Conservation (phyloP, 2,113 vertebrate genomes). For the Zosterops hypoxanthus region DNA sequence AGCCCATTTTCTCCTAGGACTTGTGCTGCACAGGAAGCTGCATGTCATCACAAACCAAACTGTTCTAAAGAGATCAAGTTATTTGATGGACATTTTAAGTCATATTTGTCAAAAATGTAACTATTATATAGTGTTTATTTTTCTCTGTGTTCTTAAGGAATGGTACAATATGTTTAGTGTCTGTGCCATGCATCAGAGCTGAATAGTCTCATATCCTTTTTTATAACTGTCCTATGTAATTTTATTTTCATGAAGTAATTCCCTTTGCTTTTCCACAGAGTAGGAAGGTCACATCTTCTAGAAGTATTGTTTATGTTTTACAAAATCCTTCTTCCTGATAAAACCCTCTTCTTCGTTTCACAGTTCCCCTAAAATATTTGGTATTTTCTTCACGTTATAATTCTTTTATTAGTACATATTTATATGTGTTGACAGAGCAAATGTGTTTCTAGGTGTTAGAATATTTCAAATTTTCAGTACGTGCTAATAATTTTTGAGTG, state of each 20-base stretch:
- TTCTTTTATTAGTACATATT: not conserved
- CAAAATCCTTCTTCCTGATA: not conserved
- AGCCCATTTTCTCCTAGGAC: not conserved
- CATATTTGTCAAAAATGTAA: not conserved
- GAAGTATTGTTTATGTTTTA: not conserved
- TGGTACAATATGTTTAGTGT: not conserved
- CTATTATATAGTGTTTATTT: not conserved
- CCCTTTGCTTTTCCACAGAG: not conserved
- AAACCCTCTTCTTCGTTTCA: not conserved
- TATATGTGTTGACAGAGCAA: not conserved
- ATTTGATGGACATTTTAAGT: not conserved
- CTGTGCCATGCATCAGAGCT: not conserved
- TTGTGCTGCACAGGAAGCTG: not conserved
- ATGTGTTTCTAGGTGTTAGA: not conserved
- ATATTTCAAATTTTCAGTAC: not conserved
- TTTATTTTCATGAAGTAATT: conserved; percentile 44
- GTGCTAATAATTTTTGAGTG: not conserved
- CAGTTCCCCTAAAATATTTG: not conserved
- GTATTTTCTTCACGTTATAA: not conserved
- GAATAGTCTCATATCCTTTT: not conserved
- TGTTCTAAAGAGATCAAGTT: not conserved
- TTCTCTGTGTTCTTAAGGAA: not conserved
- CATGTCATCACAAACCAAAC: not conserved
- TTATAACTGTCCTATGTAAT: not conserved
- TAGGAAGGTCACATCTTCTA: conserved; percentile 27